phyloP scores from a whole-genome alignment of 2,888 invertebrate species.

The Pammene aurita region DNA sequence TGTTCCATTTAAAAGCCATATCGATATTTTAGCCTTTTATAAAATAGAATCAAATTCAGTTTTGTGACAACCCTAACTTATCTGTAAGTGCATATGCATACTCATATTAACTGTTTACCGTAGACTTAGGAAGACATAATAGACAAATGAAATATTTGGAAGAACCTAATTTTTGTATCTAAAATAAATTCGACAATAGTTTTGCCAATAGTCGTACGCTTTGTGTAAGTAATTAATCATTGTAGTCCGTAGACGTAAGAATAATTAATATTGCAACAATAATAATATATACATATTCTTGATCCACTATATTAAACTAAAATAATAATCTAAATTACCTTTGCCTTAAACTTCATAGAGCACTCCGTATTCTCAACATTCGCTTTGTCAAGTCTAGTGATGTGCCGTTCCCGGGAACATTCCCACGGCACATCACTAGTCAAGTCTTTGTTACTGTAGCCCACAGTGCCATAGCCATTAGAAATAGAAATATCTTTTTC shows the following conservation, averaged over 20 bases:
- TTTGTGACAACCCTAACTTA: background rate
- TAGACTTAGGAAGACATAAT: background rate
- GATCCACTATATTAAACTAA: background rate
- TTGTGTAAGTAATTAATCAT: slow-evolving; percentile 51
- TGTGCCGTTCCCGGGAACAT: too few relatives aligned
- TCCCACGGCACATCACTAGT: too few relatives aligned
- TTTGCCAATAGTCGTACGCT: slow-evolving; percentile 53
- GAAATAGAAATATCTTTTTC: too few relatives aligned
- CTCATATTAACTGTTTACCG: background rate
- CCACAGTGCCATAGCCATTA: too few relatives aligned
- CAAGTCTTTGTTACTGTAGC: too few relatives aligned
- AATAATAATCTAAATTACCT: background rate
- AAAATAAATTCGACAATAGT: slow-evolving; percentile 58
- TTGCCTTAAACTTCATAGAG: too few relatives aligned
- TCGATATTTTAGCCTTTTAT: too few relatives aligned
- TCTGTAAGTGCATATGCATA: background rate
- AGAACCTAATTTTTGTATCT: slow-evolving; percentile 41
- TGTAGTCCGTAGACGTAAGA: slow-evolving; percentile 53
- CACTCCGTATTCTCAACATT: too few relatives aligned
- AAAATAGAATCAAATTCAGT: background rate
- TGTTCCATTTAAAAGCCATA: too few relatives aligned
- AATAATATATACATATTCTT: background rate
- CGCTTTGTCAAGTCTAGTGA: too few relatives aligned
- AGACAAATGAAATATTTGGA: slow-evolving; percentile 40
- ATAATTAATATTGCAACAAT: slow-evolving; percentile 9